Evolutionary conservation across 2,888 invertebrate genomes (phyloP).

Genomic region (Drosophila hamatofila): DNA sequence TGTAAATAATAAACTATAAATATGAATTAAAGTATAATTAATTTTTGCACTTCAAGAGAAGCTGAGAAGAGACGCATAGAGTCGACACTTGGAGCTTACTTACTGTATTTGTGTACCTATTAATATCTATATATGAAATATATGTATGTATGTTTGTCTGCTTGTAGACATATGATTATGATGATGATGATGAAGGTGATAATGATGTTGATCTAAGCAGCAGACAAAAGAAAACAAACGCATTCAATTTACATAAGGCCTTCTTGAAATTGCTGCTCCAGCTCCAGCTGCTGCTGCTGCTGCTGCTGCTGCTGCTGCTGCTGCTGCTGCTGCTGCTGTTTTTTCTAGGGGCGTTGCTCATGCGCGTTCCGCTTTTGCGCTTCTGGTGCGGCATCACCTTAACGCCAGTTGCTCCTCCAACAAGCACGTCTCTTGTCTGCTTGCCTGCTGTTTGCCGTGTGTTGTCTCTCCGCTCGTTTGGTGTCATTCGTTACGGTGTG

Average conservation of each 20-base stretch:
- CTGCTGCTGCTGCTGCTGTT: neutral
- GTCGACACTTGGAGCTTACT: neutral
- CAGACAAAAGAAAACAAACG: conserved; percentile 16
- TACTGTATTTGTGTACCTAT: too few species aligned
- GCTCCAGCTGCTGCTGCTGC: too few species aligned
- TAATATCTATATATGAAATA: neutral
- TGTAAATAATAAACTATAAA: neutral
- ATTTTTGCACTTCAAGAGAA: neutral
- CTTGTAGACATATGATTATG: neutral
- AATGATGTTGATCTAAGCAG: neutral
- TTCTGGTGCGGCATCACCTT: conserved; percentile 28
- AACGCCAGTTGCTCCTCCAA: conserved; percentile 17
- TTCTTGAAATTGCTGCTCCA: conserved; percentile 13
- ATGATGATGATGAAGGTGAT: neutral
- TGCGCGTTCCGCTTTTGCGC: conserved; percentile 47
- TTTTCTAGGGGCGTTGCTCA: conserved; percentile 18
- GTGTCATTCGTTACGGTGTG: conserved; percentile 71
- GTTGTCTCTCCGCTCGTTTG: conserved; percentile 39
- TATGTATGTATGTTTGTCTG: neutral
- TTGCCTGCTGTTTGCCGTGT: neutral
- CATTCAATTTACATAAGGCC: conserved; percentile 40
- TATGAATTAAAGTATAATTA: neutral
- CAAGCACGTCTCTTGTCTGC: neutral
- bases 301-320: too few species aligned
- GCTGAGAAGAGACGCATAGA: neutral